These are phyloP conservation scores for Rotaria magnacalcarata DNA, from an alignment of 2,888 invertebrate genomes.

Conservation along the genomic window DNA sequence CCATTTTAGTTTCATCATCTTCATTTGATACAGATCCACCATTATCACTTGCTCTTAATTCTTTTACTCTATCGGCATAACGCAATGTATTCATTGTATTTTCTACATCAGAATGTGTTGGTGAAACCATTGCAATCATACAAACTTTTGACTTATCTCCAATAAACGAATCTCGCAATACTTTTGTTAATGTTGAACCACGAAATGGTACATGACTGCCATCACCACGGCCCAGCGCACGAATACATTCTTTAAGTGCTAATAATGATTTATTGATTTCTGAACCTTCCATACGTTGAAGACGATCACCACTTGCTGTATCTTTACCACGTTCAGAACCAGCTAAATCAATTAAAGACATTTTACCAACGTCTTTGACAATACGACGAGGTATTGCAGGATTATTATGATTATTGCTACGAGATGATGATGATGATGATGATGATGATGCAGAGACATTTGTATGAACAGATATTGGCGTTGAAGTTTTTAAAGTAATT, in stretches of 20 bases:
- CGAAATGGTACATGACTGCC: constrained; percentile 89
- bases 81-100: constrained; percentile 94
- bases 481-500: constrained; percentile 69
- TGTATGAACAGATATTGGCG: not conserved
- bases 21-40: not conserved
- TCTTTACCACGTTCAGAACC: constrained; percentile 98
- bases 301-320: constrained; percentile 88
- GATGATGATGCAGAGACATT: not conserved
- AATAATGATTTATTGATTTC: constrained; percentile 93
- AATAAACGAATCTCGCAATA: constrained; percentile 92
- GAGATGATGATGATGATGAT: not conserved
- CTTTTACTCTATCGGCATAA: constrained; percentile 74
- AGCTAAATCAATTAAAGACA: constrained; percentile 83
- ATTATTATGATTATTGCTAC: not conserved
- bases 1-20: not conserved
- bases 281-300: constrained; percentile 90
- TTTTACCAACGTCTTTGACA: constrained; percentile 74
- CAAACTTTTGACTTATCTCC: constrained; percentile 95
- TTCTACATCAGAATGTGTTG: constrained; percentile 89
- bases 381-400: constrained; percentile 47
- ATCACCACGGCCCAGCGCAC: constrained; percentile 75
- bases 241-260: constrained; percentile 88
- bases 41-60: constrained; percentile 38
- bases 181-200: constrained; percentile 90
- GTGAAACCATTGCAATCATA: constrained; percentile 99